phyloP scores from a whole-genome alignment of 2,888 invertebrate genomes.

The Eupithecia subumbrata region DNA sequence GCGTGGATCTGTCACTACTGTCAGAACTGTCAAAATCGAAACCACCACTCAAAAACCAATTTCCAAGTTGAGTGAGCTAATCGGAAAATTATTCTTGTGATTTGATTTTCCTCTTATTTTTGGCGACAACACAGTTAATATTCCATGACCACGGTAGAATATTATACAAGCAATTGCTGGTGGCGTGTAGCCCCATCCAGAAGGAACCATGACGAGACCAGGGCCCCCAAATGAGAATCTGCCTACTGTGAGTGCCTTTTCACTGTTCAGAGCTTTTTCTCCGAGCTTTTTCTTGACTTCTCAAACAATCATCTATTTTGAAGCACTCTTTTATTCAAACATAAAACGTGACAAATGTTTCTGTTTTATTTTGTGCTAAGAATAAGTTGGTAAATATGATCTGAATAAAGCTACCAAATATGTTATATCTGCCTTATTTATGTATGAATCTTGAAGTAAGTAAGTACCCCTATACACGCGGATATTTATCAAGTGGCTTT shows the following conservation, averaged over 20 bases:
- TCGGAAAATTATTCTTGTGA: background rate
- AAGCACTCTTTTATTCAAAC: background rate
- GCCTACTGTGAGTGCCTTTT: slow-evolving; percentile 78
- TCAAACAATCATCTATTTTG: background rate
- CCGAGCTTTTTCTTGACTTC: slow-evolving; percentile 4
- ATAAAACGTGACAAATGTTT: background rate
- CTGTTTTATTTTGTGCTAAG: background rate
- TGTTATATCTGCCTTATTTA: background rate
- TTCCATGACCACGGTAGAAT: slow-evolving; percentile 58
- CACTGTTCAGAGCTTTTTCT: background rate
- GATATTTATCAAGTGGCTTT: background rate
- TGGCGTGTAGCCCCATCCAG: slow-evolving; percentile 45
- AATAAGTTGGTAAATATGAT: background rate
- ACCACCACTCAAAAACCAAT: background rate
- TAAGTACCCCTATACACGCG: background rate
- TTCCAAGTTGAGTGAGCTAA: background rate
- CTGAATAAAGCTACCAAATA: background rate
- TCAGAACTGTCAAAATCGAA: too few relatives aligned
- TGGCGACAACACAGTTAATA: slow-evolving; percentile 66
- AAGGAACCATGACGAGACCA: slow-evolving; percentile 77
- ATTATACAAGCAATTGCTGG: slow-evolving; percentile 34
- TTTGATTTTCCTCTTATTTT: slow-evolving; percentile 32
- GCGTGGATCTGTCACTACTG: background rate
- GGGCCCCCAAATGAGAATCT: slow-evolving; percentile 89
- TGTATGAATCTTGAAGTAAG: too few relatives aligned